Percentiles rank a stretch among this genome's conserved stretches.
phyloP scores from a whole-genome alignment of 2,113 vertebrate genomes.

The Grus americana region DNA sequence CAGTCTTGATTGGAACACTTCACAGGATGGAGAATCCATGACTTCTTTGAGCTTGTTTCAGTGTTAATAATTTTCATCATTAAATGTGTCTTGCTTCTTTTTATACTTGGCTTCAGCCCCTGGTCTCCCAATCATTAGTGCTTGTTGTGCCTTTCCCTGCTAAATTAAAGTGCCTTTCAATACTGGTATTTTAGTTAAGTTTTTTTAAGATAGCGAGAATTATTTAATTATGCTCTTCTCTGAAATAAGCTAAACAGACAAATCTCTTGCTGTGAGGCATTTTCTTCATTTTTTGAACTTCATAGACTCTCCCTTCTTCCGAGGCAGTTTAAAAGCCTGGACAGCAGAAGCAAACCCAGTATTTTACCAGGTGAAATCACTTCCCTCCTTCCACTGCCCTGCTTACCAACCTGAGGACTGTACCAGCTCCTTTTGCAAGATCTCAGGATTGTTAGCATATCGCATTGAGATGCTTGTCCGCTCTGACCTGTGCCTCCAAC shows the following conservation, averaged over 20 bases:
- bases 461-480: background rate
- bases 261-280: background rate
- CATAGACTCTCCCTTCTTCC: background rate
- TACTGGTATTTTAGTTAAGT: background rate
- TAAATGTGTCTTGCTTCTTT: background rate
- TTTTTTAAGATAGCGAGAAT: background rate
- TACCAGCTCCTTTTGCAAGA: background rate
- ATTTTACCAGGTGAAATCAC: background rate
- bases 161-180: constrained; percentile 28
- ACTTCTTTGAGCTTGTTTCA: background rate
- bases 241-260: constrained; percentile 13
- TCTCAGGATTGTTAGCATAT: background rate
- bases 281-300: background rate
- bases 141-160: background rate
- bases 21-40: background rate
- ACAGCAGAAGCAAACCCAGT: background rate
- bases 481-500: background rate
- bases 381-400: background rate
- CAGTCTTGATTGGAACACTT: background rate
- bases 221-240: background rate
- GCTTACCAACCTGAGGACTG: background rate
- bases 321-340: background rate
- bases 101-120: background rate
- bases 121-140: background rate
- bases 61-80: background rate